Percentiles rank a stretch among this genome's conserved stretches.
Conservation (phyloP, 2,888 invertebrate genomes). For the Netelia fuscicornis region DNA sequence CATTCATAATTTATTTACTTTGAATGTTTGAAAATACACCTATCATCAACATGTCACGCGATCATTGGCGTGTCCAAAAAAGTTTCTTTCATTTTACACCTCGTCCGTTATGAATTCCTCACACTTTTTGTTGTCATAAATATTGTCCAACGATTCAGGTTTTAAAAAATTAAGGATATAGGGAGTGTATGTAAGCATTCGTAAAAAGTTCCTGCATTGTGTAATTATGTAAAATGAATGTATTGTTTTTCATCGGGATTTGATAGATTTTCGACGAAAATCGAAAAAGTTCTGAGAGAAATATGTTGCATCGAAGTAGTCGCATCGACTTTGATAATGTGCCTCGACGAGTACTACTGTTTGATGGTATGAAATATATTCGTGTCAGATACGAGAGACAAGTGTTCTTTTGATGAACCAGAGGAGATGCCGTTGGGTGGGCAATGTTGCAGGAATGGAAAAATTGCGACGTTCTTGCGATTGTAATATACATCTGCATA, state of each 20-base stretch:
- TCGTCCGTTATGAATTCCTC: too few relatives aligned
- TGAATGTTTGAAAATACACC: too few relatives aligned
- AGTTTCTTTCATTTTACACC: too few relatives aligned
- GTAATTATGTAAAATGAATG: background rate
- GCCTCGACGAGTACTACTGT: slow-evolving; percentile 66
- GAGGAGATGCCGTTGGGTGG: background rate
- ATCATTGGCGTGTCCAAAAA: too few relatives aligned
- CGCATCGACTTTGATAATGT: slow-evolving; percentile 66
- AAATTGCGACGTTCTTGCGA: slow-evolving; percentile 36
- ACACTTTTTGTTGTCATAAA: too few relatives aligned
- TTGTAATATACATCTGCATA: slow-evolving; percentile 58
- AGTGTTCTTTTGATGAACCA: background rate
- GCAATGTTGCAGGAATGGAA: slow-evolving; percentile 60
- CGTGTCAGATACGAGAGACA: background rate
- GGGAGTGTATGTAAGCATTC: too few relatives aligned
- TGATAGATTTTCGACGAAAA: slow-evolving; percentile 73
- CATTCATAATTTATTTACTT: too few relatives aligned
- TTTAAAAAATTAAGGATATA: too few relatives aligned
- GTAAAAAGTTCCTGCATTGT: background rate
- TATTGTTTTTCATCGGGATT: background rate
- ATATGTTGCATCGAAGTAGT: slow-evolving; percentile 68
- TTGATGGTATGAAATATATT: slow-evolving; percentile 43
- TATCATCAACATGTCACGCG: too few relatives aligned
- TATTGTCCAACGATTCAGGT: too few relatives aligned
- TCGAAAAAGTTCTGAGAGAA: slow-evolving; percentile 62